Conservation (phyloP, 2,888 invertebrate genomes). For the Saturnia japonica region DNA sequence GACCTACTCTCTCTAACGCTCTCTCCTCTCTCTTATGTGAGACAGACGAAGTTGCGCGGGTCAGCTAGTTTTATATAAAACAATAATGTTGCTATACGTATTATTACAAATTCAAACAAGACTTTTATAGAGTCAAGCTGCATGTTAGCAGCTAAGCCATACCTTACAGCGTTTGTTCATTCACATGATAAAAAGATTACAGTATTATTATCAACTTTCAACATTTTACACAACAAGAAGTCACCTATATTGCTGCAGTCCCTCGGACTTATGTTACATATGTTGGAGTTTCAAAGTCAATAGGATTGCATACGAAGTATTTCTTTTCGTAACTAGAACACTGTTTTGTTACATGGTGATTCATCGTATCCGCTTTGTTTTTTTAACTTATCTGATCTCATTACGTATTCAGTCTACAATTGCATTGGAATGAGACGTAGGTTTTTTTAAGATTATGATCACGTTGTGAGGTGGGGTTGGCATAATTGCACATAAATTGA, state of each 20-base stretch:
- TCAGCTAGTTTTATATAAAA: too few species aligned
- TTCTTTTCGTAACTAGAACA: background rate
- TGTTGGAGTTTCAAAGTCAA: background rate
- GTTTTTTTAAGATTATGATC: conserved; percentile 4
- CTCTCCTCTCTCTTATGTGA: too few species aligned
- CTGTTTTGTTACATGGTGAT: background rate
- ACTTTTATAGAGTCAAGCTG: background rate
- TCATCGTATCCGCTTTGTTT: conserved; percentile 4
- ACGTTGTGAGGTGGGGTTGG: background rate
- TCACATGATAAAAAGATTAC: background rate
- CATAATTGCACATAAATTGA: background rate
- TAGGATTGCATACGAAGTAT: background rate
- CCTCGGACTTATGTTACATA: background rate
- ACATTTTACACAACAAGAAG: background rate
- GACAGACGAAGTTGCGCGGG: too few species aligned
- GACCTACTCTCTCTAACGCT: too few species aligned
- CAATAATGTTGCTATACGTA: too few species aligned
- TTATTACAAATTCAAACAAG: too few species aligned
- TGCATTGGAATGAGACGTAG: conserved; percentile 3
- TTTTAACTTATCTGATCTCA: conserved; percentile 9
- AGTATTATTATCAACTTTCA: background rate
- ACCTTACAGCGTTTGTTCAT: background rate
- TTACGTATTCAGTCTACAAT: conserved; percentile 6
- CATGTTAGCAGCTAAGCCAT: background rate
- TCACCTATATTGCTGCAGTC: too few species aligned